A percentile compares a stretch with the other conserved stretches of the same genome.
Conservation (phyloP, 2,797 vertebrate genomes). For the Buceros bicornis region DNA sequence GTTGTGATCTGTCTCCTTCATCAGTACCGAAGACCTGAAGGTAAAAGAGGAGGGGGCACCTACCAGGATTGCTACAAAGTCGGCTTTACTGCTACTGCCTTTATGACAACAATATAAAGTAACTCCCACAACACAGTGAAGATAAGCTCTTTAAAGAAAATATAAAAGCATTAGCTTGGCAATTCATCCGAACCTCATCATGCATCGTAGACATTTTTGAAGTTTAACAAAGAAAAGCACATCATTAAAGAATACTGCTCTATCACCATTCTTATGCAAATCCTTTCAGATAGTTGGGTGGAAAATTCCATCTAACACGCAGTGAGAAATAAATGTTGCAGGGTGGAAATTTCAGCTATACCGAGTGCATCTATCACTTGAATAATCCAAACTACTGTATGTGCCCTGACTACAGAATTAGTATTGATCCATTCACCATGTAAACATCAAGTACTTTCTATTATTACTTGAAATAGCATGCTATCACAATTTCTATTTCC, state of each 20-base stretch:
- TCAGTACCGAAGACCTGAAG: conserved; percentile 28
- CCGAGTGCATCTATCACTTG: conserved; percentile 83
- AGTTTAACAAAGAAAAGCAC: conserved; percentile 87
- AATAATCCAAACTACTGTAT: conserved; percentile 86
- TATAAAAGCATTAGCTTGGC: conserved; percentile 85
- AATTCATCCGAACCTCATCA: conserved; percentile 85
- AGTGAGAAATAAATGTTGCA: conserved; percentile 85
- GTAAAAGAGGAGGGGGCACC: conserved; percentile 47
- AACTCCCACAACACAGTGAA: conserved; percentile 81
- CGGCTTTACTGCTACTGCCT: conserved; percentile 75
- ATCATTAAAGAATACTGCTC: conserved; percentile 86
- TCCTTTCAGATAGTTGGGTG: conserved; percentile 84
- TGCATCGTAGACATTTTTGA: conserved; percentile 84
- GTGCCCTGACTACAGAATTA: conserved; percentile 85
- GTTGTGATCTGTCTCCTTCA: conserved; percentile 14
- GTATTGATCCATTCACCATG: conserved; percentile 86
- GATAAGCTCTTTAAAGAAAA: conserved; percentile 87
- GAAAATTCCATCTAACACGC: conserved; percentile 84
- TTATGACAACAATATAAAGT: conserved; percentile 83
- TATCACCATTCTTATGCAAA: conserved; percentile 88
- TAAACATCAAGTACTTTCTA: conserved; percentile 87
- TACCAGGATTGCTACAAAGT: conserved; percentile 70
- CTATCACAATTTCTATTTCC: conserved; percentile 88
- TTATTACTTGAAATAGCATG: conserved; percentile 88
- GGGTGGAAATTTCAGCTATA: conserved; percentile 84